Base-by-base conservation (phyloP, 2,797 vertebrate species). In the Morus bassanus region DNA sequence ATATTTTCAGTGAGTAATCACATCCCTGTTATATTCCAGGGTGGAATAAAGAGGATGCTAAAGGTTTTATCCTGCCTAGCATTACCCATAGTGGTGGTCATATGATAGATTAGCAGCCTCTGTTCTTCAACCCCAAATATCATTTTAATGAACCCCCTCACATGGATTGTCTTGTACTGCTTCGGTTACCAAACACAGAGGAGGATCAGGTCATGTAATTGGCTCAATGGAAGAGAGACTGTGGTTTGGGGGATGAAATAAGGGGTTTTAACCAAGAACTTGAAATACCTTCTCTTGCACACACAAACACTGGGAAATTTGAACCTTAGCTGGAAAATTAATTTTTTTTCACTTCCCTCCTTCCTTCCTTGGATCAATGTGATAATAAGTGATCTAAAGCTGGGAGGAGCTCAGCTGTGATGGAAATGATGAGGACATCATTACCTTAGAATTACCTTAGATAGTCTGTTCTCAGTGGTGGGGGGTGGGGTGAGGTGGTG, bases 121-220 rank as follows among this genome's bases (percentile, higher is more conserved):
- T 33, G n/a, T 35, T 63, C 45, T 85, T 93, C 50, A 57, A 22
- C 6, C 1, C 4, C 30, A 60, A 70, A 56, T 37, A 65, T 11
- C 1, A n/a, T 50, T 77, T 77, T 45, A 77, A 54, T 39, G 41
- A 10, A 39, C 7, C 1, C 13, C 12, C 43, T 73, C 21, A 39
- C 35, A 8, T 18, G 35, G 64, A 37, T 50, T 65, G 50, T 31
- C 9, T 45, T 19, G 19, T 21, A 43, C 5, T 21, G 7, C 35
- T 81, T 76, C 0, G 0, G 27, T 76, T 59, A 54, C 13, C 0
- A 0, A 65, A 19, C 10, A 11, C 19, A 37, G 10, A 23, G 41
- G 53, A 85, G 13, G 21, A 81, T 30, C 2, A 3, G 17, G 13
- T 5, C 41, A 54, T 37, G 5, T 17, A 64, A 12, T 14, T 65